These are phyloP conservation scores for Scolopax rusticola DNA, from an alignment of 2,797 vertebrate species.

Conservation along the genomic window DNA sequence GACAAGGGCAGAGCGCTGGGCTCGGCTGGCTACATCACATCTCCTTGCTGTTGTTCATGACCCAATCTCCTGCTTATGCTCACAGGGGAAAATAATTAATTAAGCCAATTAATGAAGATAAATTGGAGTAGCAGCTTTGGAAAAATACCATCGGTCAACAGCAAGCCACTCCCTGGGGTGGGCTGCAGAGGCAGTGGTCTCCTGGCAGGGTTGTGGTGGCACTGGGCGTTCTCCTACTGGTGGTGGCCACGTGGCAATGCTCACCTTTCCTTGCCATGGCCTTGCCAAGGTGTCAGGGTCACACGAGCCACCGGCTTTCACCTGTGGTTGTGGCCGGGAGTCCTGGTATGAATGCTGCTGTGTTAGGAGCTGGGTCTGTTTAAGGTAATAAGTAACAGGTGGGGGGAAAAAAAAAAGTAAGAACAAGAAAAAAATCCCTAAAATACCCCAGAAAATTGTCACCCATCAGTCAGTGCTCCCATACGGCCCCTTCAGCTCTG, in stretches of 20 bases:
- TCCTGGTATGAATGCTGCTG: not conserved
- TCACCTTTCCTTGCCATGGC: fast-evolving
- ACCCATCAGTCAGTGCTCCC: not conserved
- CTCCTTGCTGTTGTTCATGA: not conserved
- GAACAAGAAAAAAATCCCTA: not conserved
- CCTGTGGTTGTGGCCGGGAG: not conserved
- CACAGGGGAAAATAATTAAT: slow-evolving; percentile 19
- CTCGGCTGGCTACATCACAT: fast-evolving
- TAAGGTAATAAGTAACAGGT: not conserved
- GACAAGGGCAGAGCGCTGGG: fast-evolving
- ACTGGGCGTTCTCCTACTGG: fast-evolving
- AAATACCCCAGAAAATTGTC: not conserved
- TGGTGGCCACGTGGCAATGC: fast-evolving
- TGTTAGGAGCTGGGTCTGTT: not conserved
- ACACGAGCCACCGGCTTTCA: fast-evolving
- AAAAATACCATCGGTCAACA: slow-evolving; percentile 38
- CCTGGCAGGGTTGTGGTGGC: fast-evolving
- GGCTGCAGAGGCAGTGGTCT: fast-evolving
- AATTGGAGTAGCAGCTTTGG: slow-evolving; percentile 19
- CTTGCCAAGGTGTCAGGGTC: not conserved
- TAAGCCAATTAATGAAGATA: slow-evolving; percentile 46
- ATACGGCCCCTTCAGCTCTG: not conserved
- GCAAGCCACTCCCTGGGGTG: not conserved
- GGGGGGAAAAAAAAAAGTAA: too few species aligned
- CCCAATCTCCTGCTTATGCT: not conserved